Evolutionary conservation across 2,888 invertebrate species (phyloP), one percentile per base, ranked within the genome.

Genomic region (Druceiella hillmani): DNA sequence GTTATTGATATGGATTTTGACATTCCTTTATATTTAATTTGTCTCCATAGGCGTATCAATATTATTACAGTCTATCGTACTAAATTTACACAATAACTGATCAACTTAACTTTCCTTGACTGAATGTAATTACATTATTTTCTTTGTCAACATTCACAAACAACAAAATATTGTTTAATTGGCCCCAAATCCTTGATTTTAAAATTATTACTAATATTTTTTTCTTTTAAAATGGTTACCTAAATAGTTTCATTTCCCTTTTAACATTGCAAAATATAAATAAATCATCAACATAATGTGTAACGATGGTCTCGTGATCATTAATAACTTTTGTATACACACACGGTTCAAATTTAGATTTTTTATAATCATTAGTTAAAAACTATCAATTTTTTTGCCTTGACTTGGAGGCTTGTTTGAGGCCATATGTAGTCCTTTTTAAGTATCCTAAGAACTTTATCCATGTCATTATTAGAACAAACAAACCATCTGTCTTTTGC

Each of bases 1-100:
- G n/a, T 12, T 29, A n/a, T n/a, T 29, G 30, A 29, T 29, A 29
- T 6, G 30, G 30, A n/a, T n/a, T n/a, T n/a, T n/a, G n/a, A n/a
- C n/a, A n/a, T n/a, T 29, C 13, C 4, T 12, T 29, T 29, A 4
- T 11, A 14, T 29, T 9, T 14, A 12, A 10, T 29, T 29, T 4
- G 4, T 9, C 15, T 29, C 30, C 4, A 29, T 29, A 3, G 30
- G 30, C n/a, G 30, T 29, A 5, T 29, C 30, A 10, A 12, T 12
- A 4, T 5, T 9, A 7, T 29, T 29, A 29, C 30, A 29, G n/a
- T 14, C 30, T 3, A 16, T 6, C 4, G 15, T 5, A 29, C 12
- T 14, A 12, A 29, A 29, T 29, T 29, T 29, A 6, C 5, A 5
- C 13, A 29, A 29, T 12, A 29, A 29, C 4, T 29, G n/a, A 14